Evolutionary conservation across 2,113 vertebrate genomes (phyloP), one percentile per base, ranked within the genome.

Genomic region (Chrysemys picta): DNA sequence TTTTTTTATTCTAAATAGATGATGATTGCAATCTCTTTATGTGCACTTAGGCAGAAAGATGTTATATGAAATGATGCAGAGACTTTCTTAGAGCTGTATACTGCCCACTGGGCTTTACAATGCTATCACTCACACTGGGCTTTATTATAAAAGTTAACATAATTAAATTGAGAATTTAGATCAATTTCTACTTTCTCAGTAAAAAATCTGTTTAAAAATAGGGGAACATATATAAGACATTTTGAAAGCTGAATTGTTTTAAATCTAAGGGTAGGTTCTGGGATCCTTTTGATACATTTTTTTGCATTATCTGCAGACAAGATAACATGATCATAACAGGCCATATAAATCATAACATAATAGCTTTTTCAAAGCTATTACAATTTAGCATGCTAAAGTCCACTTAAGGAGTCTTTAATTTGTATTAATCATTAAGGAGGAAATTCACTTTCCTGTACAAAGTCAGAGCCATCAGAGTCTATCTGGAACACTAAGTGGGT

Each of bases 311-410:
- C 76, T 80, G 95, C 91, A 93, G 22, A 62, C 2, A 83, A 76
- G 59, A 87, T 65, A 85, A 59, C 80, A 24, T 35, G 62, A 38
- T 76, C 49, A 17, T 81, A 87, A 91, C 4, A 92, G 91, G 19
- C 53, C 21, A 5, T 54, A 69, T 88, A 94, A 80, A 89, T 91
- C 50, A 91, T 50, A 92, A 42, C 25, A 80, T 80, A 9, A 91
- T 59, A 49, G 31, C 24, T 96, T 95, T 87, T 84, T 87, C 27
- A 22, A n/a, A 91, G 29, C 56, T 85, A 80, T 96, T 97, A 90
- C n/a, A 75, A 93, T 95, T 94, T 87, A 85, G 69, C 52, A 87
- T 89, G 9, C 35, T n/a, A 84, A 47, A n/a, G 10, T 84, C 52
- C 72, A 38, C 82, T 90, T 85, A 93, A 54, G 29, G 54, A 96